Evolutionary conservation across 2,888 invertebrate genomes (phyloP).

Genomic region (Thymelicus sylvestris): DNA sequence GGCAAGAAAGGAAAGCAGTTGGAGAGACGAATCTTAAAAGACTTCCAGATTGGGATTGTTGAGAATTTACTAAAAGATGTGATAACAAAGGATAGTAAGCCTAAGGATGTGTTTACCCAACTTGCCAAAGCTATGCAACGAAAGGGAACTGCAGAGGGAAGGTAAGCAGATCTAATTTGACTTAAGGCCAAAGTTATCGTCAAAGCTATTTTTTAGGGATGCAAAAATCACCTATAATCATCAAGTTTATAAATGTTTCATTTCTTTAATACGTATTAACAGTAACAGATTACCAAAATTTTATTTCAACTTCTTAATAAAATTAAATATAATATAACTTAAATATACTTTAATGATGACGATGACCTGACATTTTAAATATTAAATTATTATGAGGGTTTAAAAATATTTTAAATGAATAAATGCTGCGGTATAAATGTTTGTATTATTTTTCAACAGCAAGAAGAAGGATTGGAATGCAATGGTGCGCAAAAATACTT

Average conservation of each 20-base stretch:
- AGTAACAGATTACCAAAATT: too few relatives aligned
- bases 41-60: conserved; percentile 95
- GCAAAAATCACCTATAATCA: too few relatives aligned
- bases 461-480: conserved; percentile 94
- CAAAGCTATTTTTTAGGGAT: too few relatives aligned
- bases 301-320: too few relatives aligned
- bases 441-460: conserved; percentile 50
- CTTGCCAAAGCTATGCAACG: conserved; percentile 92
- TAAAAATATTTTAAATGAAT: too few relatives aligned
- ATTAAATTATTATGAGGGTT: too few relatives aligned
- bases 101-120: conserved; percentile 92
- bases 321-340: too few relatives aligned
- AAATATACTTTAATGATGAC: too few relatives aligned
- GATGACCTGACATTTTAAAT: too few relatives aligned
- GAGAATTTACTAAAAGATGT: conserved; percentile 92
- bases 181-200: too few relatives aligned
- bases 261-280: too few relatives aligned
- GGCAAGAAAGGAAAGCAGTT: conserved; percentile 94
- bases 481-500: conserved; percentile 89
- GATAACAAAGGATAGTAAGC: conserved; percentile 86
- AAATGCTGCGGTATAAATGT: background rate
- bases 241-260: too few relatives aligned
- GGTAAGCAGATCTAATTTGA: background rate
- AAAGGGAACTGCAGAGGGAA: conserved; percentile 71
- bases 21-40: conserved; percentile 93